These are phyloP conservation scores for Biston stratarius DNA, from an alignment of 2,888 invertebrate genomes.

Conservation along the genomic window DNA sequence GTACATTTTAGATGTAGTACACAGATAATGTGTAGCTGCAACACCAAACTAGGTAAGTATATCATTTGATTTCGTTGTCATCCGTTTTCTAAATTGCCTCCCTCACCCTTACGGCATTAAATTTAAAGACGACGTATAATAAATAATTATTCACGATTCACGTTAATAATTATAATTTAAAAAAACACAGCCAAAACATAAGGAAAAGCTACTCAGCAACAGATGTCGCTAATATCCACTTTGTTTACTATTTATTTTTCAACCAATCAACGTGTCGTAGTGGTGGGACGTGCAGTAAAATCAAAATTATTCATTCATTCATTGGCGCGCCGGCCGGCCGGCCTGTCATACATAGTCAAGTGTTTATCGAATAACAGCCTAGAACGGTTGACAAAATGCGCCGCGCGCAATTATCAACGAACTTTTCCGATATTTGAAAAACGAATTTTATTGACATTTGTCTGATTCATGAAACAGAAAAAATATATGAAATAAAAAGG, in stretches of 20 bases:
- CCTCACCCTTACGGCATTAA: no score
- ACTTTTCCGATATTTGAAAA: constrained; percentile 76
- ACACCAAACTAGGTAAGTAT: no score
- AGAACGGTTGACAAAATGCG: constrained; percentile 52
- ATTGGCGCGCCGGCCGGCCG: constrained; percentile 69
- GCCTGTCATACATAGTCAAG: constrained; percentile 55
- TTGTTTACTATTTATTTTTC: constrained; percentile 40
- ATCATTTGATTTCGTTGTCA: no score
- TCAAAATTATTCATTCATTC: constrained; percentile 75
- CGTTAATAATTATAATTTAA: no score
- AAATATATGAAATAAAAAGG: constrained; percentile 23
- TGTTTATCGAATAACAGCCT: constrained; percentile 35
- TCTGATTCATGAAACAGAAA: constrained; percentile 7
- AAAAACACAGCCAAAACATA: no score
- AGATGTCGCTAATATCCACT: constrained; percentile 39
- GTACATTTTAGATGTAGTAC: no score
- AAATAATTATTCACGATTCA: no score
- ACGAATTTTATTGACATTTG: constrained; percentile 69
- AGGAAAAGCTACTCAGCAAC: constrained; percentile 28
- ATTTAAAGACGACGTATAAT: no score
- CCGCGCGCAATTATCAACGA: constrained; percentile 74
- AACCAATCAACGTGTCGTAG: constrained; percentile 46
- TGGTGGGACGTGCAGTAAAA: constrained; percentile 60
- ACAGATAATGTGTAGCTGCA: no score
- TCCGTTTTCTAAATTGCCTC: no score